Base-by-base conservation (phyloP, 2,113 vertebrate genomes). In the Prunella himalayana region DNA sequence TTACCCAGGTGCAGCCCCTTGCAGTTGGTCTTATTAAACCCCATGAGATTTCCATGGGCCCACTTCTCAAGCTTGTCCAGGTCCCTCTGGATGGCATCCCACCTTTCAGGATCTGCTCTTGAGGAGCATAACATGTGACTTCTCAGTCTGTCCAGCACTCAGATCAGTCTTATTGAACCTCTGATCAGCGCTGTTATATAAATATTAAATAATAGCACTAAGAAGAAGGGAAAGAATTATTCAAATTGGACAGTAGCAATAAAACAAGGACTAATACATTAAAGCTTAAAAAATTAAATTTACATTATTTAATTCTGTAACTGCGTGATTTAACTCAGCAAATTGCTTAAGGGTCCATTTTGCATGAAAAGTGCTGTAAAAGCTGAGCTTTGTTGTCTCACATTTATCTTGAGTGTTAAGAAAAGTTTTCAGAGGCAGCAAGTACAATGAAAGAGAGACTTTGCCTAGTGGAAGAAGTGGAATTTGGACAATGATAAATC, bases 221-320 rank as follows among this genome's bases (percentile, higher is more conserved):
- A 82, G 89, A 88, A 93, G 44, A 83, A 88, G 49, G 10, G 64
- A 84, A 95, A 92, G 37, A 81, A 90, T 94, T 88, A 90, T 78
- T 95, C 51, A 86, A 60, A 71, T 92, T 94, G 45, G 65, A 95
- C 60, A 90, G 79, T 49, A 71, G 88, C 90, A 92, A 82, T 97
- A 95, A 95, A 97, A 81, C 70, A 92, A 94, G 15, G 35, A 90
- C 57, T 71, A 92, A 94, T 95, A 60, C 64, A 86, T 75, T 93
- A 90, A 93, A 92, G 31, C 47, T 59, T 80, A 69, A 94, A 95
- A 91, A 70, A 41, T 68, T 80, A 92, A 88, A 96, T 90, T 92
- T 95, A 95, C 69, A 95, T 94, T 96, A 96, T 94, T 96, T 92
- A 95, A 93, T 94, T 88, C 80, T 84, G 56, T 92, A 91, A 95